phyloP scores from a whole-genome alignment of 2,113 vertebrate species.

The Oryzias javanicus region DNA sequence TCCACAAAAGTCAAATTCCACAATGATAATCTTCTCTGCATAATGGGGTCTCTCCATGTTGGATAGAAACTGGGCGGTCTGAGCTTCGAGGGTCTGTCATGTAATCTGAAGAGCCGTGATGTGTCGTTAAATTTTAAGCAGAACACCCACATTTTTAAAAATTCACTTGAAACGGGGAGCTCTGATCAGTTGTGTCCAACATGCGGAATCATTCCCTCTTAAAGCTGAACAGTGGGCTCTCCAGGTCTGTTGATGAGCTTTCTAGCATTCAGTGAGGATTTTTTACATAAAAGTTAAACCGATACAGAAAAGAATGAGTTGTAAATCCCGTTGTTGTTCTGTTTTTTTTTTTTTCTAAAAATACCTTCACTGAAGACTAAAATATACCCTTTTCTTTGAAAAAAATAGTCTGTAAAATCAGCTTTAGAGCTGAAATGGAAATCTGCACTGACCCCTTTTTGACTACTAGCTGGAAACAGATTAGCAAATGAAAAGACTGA shows the following conservation, averaged over 20 bases:
- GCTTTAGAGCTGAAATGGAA: conserved; percentile 57
- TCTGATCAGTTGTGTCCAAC: conserved; percentile 4
- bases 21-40: conserved; percentile 20
- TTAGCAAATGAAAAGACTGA: conserved; percentile 43
- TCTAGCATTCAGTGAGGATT: conserved; percentile 1
- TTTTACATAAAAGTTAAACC: conserved; percentile 36
- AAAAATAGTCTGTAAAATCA: conserved; percentile 56
- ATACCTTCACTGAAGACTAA: conserved; percentile 53
- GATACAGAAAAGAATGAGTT: conserved; percentile 12
- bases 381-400: conserved; percentile 52
- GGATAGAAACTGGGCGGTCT: conserved; percentile 28
- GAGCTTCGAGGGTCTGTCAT: conserved; percentile 16
- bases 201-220: conserved; percentile 10
- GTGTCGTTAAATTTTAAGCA: not conserved
- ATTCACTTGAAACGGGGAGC: too few species aligned
- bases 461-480: conserved; percentile 37
- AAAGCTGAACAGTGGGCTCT: conserved; percentile 1
- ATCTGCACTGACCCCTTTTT: conserved; percentile 58
- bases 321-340: conserved; percentile 54
- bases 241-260: not conserved
- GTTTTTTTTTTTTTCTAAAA: conserved; percentile 37
- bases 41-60: conserved; percentile 30
- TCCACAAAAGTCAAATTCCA: conserved; percentile 33
- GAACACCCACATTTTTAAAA: too few species aligned
- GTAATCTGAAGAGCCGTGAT: conserved; percentile 28